Evolutionary conservation across 2,797 vertebrate genomes (phyloP), one percentile per base, ranked within the genome.

Genomic region (Menidia menidia): DNA sequence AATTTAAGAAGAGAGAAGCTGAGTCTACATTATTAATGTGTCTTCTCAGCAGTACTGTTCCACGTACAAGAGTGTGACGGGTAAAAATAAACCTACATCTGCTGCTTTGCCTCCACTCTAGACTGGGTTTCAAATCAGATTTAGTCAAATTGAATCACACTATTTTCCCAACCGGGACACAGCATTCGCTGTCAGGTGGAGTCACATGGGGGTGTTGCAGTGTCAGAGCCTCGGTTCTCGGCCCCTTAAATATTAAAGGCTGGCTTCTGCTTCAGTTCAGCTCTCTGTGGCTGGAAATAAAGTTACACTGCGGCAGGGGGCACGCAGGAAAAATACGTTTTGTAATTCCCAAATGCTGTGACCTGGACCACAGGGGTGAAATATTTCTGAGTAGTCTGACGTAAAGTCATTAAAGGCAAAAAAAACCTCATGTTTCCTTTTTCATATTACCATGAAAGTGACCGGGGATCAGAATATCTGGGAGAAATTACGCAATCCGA

Each of bases 101-200:
- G 35, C 57, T 25, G 2, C 41, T 19, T 14, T 39, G 35, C 35
- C 10, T 60, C 55, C n/a, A 25, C 44, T 25, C 2, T 9, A 48
- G 50, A 50, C 8, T 13, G 31, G 13, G 53, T 25, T 6, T 9
- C 45, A 9, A 12, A 51, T 57, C n/a, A 42, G 32, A 57, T 65
- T 66, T 55, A 25, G 16, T 10, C 16, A 31, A 48, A 60, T 62
- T 14, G 61, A 47, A 45, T 35, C 0, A 25, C 44, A 55, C 6
- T 50, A 25, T 62, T 71, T 43, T 35, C 56, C 35, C 31, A 8
- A 44, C 56, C 43, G 60, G 62, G 82, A 51, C 57, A 1, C 63
- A 10, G 42, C 6, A 10, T 62, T 50, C 58, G 52, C 57, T 57
- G 58, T 82, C 51, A 25, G 78, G 60, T 53, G 44, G 48, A 59